These are phyloP conservation scores for Stylophora pistillata DNA, from an alignment of 64 coral and sea anemone species.

Conservation along the genomic window DNA sequence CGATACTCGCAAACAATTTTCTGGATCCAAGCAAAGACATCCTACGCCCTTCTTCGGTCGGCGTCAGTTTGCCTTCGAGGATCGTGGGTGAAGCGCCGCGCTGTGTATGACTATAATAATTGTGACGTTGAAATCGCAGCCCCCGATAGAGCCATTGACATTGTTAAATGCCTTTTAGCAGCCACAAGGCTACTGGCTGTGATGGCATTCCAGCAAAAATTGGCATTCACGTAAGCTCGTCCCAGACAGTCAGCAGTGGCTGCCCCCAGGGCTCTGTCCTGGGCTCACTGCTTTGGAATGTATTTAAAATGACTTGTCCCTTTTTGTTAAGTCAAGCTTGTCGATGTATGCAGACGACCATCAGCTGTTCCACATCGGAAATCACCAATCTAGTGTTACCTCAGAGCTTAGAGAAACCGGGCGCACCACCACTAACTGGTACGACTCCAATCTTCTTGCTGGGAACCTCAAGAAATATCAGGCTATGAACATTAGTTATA, in stretches of 20 bases:
- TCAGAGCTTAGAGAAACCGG: slow-evolving; percentile 10
- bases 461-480: slow-evolving; percentile 41
- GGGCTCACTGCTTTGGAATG: slow-evolving; percentile 25
- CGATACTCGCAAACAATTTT: too few relatives aligned
- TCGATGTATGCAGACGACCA: slow-evolving; percentile 56
- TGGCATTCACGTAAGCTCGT: neutral
- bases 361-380: slow-evolving; percentile 32
- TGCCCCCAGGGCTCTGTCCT: too few relatives aligned
- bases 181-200: slow-evolving; percentile 32
- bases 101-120: too few relatives aligned
- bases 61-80: too few relatives aligned
- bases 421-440: slow-evolving; percentile 9
- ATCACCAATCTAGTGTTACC: neutral
- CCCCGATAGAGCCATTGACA: too few relatives aligned
- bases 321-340: slow-evolving; percentile 1
- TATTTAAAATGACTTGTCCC: slow-evolving; percentile 33
- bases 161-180: too few relatives aligned
- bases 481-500: slow-evolving; percentile 19
- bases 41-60: too few relatives aligned
- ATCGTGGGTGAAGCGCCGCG: too few relatives aligned
- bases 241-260: neutral
- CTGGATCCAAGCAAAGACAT: too few relatives aligned
- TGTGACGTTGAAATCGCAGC: too few relatives aligned
- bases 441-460: too few relatives aligned
- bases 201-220: slow-evolving; percentile 44